Evolutionary conservation across 2,113 vertebrate species (phyloP).

Genomic region (Phyllostomus discolor): DNA sequence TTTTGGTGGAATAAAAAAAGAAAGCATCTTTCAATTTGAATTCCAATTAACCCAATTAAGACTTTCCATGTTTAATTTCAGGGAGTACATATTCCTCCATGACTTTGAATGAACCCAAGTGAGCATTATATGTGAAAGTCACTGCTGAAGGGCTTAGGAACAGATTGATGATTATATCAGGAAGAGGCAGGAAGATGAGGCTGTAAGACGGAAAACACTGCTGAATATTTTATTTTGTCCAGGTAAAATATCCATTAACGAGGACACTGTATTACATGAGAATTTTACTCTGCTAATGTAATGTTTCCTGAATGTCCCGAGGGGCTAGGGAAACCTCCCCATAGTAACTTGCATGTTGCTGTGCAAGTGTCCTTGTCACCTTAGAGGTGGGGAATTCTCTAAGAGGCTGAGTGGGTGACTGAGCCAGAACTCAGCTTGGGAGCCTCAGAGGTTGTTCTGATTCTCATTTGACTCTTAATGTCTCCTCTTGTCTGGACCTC

Average conservation of each 20-base stretch:
- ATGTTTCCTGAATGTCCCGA: not conserved
- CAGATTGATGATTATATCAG: not conserved
- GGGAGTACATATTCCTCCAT: not conserved
- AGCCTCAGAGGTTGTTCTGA: not conserved
- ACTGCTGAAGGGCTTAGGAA: not conserved
- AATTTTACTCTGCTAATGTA: not conserved
- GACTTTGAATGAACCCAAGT: not conserved
- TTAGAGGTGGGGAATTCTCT: not conserved
- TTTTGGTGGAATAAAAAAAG: conserved; percentile 27
- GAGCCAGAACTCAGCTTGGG: not conserved
- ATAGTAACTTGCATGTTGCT: not conserved
- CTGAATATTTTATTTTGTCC: not conserved
- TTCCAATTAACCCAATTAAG: conserved; percentile 19
- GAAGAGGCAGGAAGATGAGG: not conserved
- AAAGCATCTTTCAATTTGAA: not conserved
- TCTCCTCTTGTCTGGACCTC: not conserved
- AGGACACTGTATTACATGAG: not conserved
- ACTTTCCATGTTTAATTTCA: not conserved
- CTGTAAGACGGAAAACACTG: not conserved
- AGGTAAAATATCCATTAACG: not conserved
- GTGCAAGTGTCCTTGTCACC: not conserved
- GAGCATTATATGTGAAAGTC: not conserved
- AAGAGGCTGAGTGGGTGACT: not conserved
- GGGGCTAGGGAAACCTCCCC: not conserved
- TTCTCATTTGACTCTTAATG: not conserved